phyloP scores from a whole-genome alignment of 2,113 vertebrate genomes.

The Fregetta grallaria region DNA sequence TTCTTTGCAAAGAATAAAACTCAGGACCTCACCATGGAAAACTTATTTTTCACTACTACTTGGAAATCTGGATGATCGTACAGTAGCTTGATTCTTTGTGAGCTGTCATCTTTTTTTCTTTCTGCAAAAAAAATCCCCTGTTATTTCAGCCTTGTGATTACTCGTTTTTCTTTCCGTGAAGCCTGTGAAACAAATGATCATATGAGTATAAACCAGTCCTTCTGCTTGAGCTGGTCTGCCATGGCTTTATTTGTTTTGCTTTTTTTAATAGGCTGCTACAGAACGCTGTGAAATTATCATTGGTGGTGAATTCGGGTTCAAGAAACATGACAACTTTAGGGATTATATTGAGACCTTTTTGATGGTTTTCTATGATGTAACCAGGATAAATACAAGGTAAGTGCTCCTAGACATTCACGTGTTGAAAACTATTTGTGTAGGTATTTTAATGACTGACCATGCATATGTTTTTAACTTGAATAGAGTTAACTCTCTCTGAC shows the following conservation, averaged over 20 bases:
- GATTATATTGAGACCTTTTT: slow-evolving; percentile 18
- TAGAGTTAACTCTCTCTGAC: background rate
- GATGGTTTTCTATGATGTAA: slow-evolving; percentile 45
- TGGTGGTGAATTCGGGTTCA: background rate
- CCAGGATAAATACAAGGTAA: slow-evolving; percentile 46
- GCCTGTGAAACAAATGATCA: background rate
- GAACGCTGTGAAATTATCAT: background rate
- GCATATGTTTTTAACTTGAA: background rate
- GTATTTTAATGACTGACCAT: background rate
- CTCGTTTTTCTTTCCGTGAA: slow-evolving; percentile 19
- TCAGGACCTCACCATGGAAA: background rate
- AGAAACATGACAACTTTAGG: slow-evolving; percentile 6
- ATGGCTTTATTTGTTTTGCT: slow-evolving; percentile 48
- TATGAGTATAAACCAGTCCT: slow-evolving; percentile 35
- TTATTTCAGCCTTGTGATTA: slow-evolving; percentile 47
- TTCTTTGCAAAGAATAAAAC: background rate
- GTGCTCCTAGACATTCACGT: background rate
- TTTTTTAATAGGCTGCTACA: slow-evolving; percentile 44
- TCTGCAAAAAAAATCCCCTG: slow-evolving; percentile 39
- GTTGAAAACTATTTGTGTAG: slow-evolving; percentile 29
- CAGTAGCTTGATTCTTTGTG: background rate
- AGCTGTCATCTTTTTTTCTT: slow-evolving; percentile 31
- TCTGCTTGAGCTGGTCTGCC: slow-evolving; percentile 24
- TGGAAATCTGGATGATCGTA: slow-evolving; percentile 17
- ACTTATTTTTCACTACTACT: background rate